phyloP scores from a whole-genome alignment of 2,113 vertebrate species.

The Melanotaenia duboulayi region DNA sequence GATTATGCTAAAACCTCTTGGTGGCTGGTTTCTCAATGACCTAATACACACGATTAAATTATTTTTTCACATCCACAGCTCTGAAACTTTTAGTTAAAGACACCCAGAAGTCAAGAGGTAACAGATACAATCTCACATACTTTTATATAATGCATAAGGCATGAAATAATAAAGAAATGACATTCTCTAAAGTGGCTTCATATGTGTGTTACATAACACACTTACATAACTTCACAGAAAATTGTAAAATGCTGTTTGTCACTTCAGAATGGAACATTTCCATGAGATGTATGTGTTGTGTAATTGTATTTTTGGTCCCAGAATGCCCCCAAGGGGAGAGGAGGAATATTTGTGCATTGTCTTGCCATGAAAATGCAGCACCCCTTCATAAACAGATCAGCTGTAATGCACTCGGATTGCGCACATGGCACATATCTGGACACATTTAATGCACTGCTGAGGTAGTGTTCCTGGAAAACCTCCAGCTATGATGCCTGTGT shows the following conservation, averaged over 20 bases:
- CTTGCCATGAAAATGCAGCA: slow-evolving; percentile 7
- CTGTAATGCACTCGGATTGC: slow-evolving; percentile 13
- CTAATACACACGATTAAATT: too few species aligned
- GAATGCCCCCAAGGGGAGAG: background rate
- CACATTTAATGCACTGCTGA: slow-evolving; percentile 24
- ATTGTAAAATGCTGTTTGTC: background rate
- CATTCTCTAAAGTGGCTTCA: background rate
- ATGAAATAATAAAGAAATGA: background rate
- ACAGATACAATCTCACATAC: background rate
- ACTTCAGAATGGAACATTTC: slow-evolving; percentile 10
- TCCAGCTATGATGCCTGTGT: slow-evolving; percentile 6
- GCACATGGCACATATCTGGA: slow-evolving; percentile 14
- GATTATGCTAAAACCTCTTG: background rate
- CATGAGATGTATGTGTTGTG: background rate
- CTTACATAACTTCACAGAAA: background rate
- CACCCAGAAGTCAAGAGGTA: background rate
- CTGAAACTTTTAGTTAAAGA: slow-evolving; percentile 1
- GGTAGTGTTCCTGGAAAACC: slow-evolving; percentile 19
- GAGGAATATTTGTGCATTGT: background rate
- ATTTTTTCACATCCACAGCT: background rate
- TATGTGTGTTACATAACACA: background rate
- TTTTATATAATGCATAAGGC: background rate
- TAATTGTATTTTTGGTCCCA: slow-evolving; percentile 6
- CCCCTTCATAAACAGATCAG: slow-evolving; percentile 24
- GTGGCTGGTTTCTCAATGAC: too few species aligned